These are phyloP conservation scores for Papilio protenor DNA, from an alignment of 2,888 invertebrate species.

Conservation along the genomic window DNA sequence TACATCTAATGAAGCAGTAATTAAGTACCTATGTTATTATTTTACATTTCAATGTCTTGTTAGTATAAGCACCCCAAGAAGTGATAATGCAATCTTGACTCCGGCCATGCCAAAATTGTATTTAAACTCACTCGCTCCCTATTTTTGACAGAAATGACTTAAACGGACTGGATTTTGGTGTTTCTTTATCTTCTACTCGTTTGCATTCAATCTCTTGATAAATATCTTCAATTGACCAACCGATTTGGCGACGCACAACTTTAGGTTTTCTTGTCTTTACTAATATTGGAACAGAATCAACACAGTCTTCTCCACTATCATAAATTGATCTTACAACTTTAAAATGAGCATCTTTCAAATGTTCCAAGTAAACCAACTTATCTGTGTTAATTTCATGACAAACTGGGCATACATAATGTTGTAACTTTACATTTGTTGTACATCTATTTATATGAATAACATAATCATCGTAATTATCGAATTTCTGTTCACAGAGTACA, in stretches of 20 bases:
- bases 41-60: slow-evolving; percentile 42
- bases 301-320: slow-evolving; percentile 69
- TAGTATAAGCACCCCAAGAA: slow-evolving; percentile 52
- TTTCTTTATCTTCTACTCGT: slow-evolving; percentile 70
- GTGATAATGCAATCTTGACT: slow-evolving; percentile 37
- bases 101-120: slow-evolving; percentile 72
- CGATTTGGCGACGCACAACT: slow-evolving; percentile 76
- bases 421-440: slow-evolving; percentile 77
- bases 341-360: slow-evolving; percentile 69
- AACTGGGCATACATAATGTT: slow-evolving; percentile 76
- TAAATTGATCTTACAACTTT: slow-evolving; percentile 54
- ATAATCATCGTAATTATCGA: slow-evolving; percentile 72
- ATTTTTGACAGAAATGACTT: slow-evolving; percentile 77
- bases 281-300: slow-evolving; percentile 73
- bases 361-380: slow-evolving; percentile 70
- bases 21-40: slow-evolving; percentile 36
- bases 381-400: slow-evolving; percentile 78
- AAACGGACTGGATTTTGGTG: slow-evolving; percentile 75
- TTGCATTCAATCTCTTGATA: slow-evolving; percentile 81
- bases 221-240: slow-evolving; percentile 81
- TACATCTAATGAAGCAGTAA: slow-evolving; percentile 45
- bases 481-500: slow-evolving; percentile 76
- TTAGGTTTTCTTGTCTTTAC: slow-evolving; percentile 73
- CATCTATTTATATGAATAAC: slow-evolving; percentile 75
- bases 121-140: slow-evolving; percentile 79